Evolutionary conservation across 2,888 invertebrate species (phyloP), one percentile per base, ranked within the genome.

Genomic region (Nezara viridula): DNA sequence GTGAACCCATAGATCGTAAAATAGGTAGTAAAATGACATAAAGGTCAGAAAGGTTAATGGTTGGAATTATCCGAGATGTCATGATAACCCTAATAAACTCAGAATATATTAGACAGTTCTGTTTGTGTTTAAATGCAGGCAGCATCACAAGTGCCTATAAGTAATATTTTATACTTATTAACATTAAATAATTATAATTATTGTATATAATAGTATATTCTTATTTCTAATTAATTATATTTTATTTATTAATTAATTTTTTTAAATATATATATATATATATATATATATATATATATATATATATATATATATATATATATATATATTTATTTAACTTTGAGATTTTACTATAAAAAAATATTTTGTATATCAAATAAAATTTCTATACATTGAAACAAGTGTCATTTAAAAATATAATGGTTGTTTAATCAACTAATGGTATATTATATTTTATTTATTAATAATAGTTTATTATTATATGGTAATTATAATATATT

Each of bases 11-110:
- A n/a, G 85, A 19, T 44, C 40, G n/a, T 44, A 47, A 49, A 47
- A 85, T 44, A 47, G 85, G 44, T 47, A 85, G 37, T 85, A 40
- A 40, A 85, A n/a, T 85, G 47, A 81, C 47, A 40, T 7, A 40
- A 27, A 27, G 85, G 85, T 44, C 60, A 60, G 5, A 32, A 4
- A 32, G 60, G 60, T 60, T 27, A 60, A 60, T 27, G 60, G 27
- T 60, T n/a, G 27, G 60, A 60, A 27, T 32, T 14, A 60, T 27
- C 60, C 6, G 27, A 60, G 27, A 27, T 60, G 60, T 6, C 16
- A 2, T 60, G 60, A 60, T 60, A 60, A 60, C 60, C 60, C 27
- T 60, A n/a, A 55, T 14, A 1, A n/a, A 12, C 60, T 27, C 9
- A 60, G 27, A 60, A 60, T n/a, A 60, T 16, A 60, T 60, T 32